Conservation (phyloP, 2,113 vertebrate genomes). For the Scophthalmus maximus region DNA sequence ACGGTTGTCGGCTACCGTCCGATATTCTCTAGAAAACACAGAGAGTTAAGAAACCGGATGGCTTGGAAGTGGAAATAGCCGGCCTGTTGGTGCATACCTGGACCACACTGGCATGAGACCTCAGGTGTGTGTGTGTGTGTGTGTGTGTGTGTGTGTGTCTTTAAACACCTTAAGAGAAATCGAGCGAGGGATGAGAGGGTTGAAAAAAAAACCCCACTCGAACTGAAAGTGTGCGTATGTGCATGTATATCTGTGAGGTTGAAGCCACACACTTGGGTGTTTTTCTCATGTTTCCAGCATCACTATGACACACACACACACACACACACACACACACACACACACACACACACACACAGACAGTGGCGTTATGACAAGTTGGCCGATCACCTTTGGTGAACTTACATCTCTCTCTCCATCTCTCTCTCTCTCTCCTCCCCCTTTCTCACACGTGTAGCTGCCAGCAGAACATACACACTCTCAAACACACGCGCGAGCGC, state of each 20-base stretch:
- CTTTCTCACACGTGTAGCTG: conserved; percentile 41
- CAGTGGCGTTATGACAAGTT: conserved; percentile 48
- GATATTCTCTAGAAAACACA: too few species aligned
- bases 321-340: conserved; percentile 31
- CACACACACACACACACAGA: conserved; percentile 21
- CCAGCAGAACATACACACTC: conserved; percentile 32
- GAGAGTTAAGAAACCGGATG: too few species aligned
- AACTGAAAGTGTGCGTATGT: conserved; percentile 60
- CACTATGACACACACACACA: conserved; percentile 71
- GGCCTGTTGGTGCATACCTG: too few species aligned
- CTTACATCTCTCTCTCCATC: conserved; percentile 14
- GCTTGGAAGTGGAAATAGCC: too few species aligned
- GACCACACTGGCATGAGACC: too few species aligned
- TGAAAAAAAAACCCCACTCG: conserved; percentile 31
- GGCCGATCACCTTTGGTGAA: conserved; percentile 44
- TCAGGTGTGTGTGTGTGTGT: not conserved
- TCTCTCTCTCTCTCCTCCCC: conserved; percentile 42
- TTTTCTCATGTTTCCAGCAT: conserved; percentile 77
- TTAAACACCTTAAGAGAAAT: conserved; percentile 19
- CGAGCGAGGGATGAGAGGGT: conserved; percentile 25
- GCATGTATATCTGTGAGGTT: conserved; percentile 39
- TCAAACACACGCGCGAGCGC: too few species aligned
- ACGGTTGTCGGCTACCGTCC: too few species aligned
- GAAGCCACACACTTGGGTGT: conserved; percentile 54
- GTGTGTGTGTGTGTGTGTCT: conserved; percentile 18